Percentiles rank a stretch among this genome's conserved stretches.
Evolutionary conservation across 1,140 invertebrate species (phyloP).

Genomic region (Tetranychus urticae): DNA sequence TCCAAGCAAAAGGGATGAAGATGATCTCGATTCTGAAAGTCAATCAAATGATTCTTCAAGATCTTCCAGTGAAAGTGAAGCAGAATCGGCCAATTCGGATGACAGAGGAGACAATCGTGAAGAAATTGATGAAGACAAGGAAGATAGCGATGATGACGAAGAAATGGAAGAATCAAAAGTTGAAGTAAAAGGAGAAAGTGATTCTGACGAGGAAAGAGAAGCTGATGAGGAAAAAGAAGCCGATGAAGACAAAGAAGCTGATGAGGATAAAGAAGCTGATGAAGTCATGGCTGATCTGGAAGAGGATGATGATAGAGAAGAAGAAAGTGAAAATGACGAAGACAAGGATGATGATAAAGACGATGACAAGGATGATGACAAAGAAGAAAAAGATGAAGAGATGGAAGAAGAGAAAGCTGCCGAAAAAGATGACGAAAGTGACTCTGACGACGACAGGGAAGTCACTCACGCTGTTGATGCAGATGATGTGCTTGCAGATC

Average conservation of each 20-base stretch:
- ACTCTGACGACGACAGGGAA: not conserved
- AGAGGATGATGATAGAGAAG: not conserved
- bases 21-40: too few species aligned
- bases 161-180: not conserved
- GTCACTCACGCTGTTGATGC: not conserved
- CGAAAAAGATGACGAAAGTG: not conserved
- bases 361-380: too few species aligned
- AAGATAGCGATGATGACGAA: not conserved
- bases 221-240: not conserved
- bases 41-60: too few species aligned
- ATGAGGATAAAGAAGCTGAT: not conserved
- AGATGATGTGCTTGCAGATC: not conserved
- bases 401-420: not conserved
- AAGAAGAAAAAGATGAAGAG: not conserved
- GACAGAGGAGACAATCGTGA: too few species aligned
- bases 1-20: too few species aligned
- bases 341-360: not conserved
- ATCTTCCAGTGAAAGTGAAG: too few species aligned
- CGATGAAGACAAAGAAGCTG: too few species aligned
- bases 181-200: not conserved
- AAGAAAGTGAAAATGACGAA: not conserved
- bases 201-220: not conserved
- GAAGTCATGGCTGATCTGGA: not conserved
- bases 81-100: too few species aligned
- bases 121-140: not conserved